Percentiles rank a stretch among this genome's conserved stretches.
Evolutionary conservation across 2,797 vertebrate genomes (phyloP).

Genomic region (Artibeus lituratus): DNA sequence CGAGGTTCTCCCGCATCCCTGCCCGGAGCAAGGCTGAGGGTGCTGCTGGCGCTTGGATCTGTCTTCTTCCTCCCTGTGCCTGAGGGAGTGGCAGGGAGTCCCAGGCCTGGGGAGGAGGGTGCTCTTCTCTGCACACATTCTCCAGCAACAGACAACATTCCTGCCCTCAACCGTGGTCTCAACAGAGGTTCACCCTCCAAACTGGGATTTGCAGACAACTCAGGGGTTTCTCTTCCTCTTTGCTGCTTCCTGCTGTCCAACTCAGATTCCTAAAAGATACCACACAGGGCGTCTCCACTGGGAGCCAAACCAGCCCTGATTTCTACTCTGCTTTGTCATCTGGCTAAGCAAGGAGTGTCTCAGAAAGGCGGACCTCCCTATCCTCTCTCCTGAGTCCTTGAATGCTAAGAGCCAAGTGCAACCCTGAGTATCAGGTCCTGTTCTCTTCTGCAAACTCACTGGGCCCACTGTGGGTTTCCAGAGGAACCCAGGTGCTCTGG

Average conservation of each 20-base stretch:
- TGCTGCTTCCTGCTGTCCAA: background rate
- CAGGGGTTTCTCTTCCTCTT: background rate
- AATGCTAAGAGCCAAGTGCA: background rate
- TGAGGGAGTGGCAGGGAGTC: background rate
- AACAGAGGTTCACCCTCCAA: background rate
- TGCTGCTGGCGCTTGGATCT: background rate
- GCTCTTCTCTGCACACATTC: background rate
- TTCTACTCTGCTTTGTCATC: background rate
- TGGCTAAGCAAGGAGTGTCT: background rate
- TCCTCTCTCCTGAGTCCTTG: background rate
- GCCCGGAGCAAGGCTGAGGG: accelerated
- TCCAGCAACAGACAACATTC: too few species aligned
- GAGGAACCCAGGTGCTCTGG: background rate
- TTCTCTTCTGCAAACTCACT: background rate
- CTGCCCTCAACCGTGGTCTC: background rate
- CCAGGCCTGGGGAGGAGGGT: background rate
- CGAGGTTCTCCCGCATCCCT: background rate
- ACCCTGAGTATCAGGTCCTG: too few species aligned
- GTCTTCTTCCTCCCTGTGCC: background rate
- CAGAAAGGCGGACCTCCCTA: accelerated
- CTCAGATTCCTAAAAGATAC: background rate
- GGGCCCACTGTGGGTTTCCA: background rate
- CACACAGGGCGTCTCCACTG: background rate
- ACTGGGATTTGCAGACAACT: background rate
- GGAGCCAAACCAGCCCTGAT: accelerated